A percentile compares a stretch with the other conserved stretches of the same genome.
Evolutionary conservation across 1,140 invertebrate genomes (phyloP).

Genomic region (Chironomus striatipennis): DNA sequence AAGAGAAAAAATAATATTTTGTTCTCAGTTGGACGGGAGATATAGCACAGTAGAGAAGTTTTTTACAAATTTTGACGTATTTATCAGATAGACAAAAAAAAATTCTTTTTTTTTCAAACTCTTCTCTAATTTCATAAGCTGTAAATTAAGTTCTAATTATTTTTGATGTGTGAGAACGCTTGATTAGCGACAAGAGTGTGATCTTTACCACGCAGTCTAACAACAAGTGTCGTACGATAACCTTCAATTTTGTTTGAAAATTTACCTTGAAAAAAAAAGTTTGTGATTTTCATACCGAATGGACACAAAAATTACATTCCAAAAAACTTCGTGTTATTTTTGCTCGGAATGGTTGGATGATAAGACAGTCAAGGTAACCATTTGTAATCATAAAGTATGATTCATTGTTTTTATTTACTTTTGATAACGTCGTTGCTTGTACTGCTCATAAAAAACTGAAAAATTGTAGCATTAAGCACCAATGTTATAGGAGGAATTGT

Average conservation of each 20-base stretch:
- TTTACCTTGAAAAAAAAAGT: no score
- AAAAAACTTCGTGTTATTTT: slow-evolving; percentile 49
- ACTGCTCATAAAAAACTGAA: not conserved
- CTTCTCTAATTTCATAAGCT: not conserved
- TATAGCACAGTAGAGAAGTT: not conserved
- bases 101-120: not conserved
- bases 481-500: no score
- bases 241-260: no score
- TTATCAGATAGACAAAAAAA: no score
- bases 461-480: no score
- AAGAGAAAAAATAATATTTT: slow-evolving; percentile 4
- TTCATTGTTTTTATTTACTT: slow-evolving; percentile 21
- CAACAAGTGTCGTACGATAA: no score
- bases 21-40: slow-evolving; percentile 1
- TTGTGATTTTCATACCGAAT: not conserved
- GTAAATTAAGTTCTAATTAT: not conserved
- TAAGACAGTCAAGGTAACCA: slow-evolving; percentile 44
- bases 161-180: no score
- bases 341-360: slow-evolving; percentile 52
- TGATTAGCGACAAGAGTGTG: no score
- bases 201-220: no score
- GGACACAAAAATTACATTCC: slow-evolving; percentile 29
- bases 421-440: slow-evolving; percentile 22
- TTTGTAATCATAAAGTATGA: not conserved
- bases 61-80: no score